Base-by-base conservation (phyloP, 1,140 invertebrate species). In the Ceratina japonica region DNA sequence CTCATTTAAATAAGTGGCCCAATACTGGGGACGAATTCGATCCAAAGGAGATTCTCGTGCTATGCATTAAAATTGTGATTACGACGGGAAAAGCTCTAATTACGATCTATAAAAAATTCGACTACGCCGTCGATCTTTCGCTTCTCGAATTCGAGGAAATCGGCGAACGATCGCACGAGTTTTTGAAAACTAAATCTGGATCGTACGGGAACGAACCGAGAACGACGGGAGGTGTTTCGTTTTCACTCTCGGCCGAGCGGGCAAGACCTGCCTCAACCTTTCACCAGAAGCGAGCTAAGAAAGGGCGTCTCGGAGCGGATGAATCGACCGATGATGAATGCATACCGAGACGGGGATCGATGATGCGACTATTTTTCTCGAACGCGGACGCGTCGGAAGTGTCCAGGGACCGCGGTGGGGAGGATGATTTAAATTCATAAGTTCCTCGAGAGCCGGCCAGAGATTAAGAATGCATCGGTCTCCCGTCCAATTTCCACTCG, bases 361-460 rank as follows among this genome's bases (percentile, higher is more conserved):
- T 76, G 74, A 69, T 49, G 58, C 64, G 54, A 49, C 22, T n/a
- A 76, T 76, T 76, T 76, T 69, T 76, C 64, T 61, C 65, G 13
- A 31, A 31, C 27, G 27, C 27, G 27, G 27, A 1, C 20, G 20
- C 16, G 10, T 3, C 54, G 64, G 37, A 76, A 69, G 37, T 49
- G 54, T 27, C 8, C 59, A 61, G 12, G 44, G 27, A 12, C 54
- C 18, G 12, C 37, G 54, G 7, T 2, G 18, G 18, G 1, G n/a
- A 49, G 37, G 18, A 59, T 20, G 54, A 76, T 75, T 49, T 59
- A 27, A 76, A 69, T 76, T 69, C 54, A 69, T 69, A 61, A 69
- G 54, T 20, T 56, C 20, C 12, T 8, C 66, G 24, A n/a, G 12
- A 0, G 8, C 3, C 3, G 31, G 18, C 31, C 31, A 12, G 15